Evolutionary conservation across 1,140 invertebrate species (phyloP).

Genomic region (Pseudomyrmex gracilis): DNA sequence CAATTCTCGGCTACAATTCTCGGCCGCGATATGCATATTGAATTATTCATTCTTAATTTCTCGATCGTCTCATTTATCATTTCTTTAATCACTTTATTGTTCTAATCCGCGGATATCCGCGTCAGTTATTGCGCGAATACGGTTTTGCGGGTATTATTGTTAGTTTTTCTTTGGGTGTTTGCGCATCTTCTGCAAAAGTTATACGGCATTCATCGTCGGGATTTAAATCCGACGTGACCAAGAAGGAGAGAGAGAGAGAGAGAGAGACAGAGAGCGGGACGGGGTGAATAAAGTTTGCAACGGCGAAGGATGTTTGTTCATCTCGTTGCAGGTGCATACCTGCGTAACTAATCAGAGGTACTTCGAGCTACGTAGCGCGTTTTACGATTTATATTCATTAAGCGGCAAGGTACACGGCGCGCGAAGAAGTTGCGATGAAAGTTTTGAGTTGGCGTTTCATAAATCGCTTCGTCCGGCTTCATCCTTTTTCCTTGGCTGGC

Average conservation of each 20-base stretch:
- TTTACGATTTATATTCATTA: constrained; percentile 66
- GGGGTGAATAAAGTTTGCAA: constrained; percentile 41
- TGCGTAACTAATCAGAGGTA: constrained; percentile 64
- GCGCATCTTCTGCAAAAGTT: constrained; percentile 31
- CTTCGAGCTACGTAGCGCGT: constrained; percentile 34
- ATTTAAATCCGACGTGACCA: constrained; percentile 40
- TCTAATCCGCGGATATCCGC: not conserved
- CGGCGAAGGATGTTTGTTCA: constrained; percentile 26
- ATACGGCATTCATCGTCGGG: constrained; percentile 25
- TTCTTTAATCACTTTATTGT: not conserved
- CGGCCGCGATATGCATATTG: constrained; percentile 20
- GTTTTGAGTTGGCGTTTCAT: constrained; percentile 55
- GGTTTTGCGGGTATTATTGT: not conserved
- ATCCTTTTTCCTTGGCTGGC: constrained; percentile 6
- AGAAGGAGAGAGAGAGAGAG: not conserved
- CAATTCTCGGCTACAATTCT: constrained; percentile 4
- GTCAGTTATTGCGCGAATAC: not conserved
- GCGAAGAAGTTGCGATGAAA: constrained; percentile 57
- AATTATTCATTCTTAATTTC: constrained; percentile 19
- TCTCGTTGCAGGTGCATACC: constrained; percentile 58
- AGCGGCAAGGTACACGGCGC: constrained; percentile 50
- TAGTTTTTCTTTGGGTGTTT: constrained; percentile 35
- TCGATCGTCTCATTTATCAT: constrained; percentile 20
- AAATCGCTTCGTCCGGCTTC: constrained; percentile 42
- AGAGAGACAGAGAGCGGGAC: not conserved